phyloP scores from a whole-genome alignment of 30 jellyfish, hydroid and myxozoan species.

The Pseudorhiza aurosa region DNA sequence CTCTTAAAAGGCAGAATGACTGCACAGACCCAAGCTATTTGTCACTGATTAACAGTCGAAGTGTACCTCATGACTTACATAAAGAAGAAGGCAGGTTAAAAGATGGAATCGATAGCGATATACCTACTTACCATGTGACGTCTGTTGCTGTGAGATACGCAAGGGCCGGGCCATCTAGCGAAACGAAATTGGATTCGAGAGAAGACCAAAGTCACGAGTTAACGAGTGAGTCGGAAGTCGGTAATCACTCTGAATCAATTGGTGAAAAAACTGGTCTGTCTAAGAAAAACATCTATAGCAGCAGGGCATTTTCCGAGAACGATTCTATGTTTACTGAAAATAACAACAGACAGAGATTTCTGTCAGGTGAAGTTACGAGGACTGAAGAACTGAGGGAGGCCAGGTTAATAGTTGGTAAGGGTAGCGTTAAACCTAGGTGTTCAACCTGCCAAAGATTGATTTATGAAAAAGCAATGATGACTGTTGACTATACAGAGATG shows the following conservation, averaged over 20 bases:
- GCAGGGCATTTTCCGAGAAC: slow-evolving; percentile 35
- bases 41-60: slow-evolving; percentile 15
- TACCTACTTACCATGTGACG: slow-evolving; percentile 55
- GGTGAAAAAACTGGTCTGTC: background rate
- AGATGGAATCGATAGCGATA: slow-evolving; percentile 8
- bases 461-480: slow-evolving; percentile 46
- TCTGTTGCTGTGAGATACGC: slow-evolving; percentile 61
- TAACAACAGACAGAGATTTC: background rate
- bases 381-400: slow-evolving; percentile 47
- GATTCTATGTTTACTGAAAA: background rate
- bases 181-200: background rate
- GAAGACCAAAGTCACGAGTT: no score
- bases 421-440: slow-evolving; percentile 32
- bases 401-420: background rate
- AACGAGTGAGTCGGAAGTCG: no score
- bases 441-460: slow-evolving; percentile 38
- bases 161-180: slow-evolving; percentile 19
- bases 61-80: no score
- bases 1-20: background rate
- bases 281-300: background rate
- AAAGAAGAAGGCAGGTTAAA: background rate
- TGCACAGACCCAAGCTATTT: slow-evolving; percentile 45
- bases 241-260: background rate
- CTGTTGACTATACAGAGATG: slow-evolving; percentile 44
- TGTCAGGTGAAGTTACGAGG: slow-evolving; percentile 42